Conservation (phyloP, 2,113 vertebrate species). For the Pachypanchax playfairii region DNA sequence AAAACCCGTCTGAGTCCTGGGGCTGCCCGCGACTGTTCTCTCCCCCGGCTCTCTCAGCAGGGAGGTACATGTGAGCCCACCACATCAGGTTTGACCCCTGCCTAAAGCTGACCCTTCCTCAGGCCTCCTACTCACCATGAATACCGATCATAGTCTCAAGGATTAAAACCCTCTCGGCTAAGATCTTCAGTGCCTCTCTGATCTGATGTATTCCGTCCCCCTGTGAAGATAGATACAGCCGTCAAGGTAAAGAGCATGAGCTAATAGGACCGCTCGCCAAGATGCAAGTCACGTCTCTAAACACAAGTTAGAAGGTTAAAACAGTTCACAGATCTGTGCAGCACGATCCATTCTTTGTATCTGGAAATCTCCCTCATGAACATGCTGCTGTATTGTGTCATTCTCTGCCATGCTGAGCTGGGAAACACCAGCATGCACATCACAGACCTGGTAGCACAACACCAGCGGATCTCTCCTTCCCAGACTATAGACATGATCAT, state of each 20-base stretch:
- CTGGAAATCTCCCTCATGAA: conserved; percentile 49
- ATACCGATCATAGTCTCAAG: conserved; percentile 99
- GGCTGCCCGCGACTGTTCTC: conserved; percentile 63
- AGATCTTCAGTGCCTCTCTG: conserved; percentile 99
- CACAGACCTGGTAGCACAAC: conserved; percentile 38
- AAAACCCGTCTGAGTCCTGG: conserved; percentile 66
- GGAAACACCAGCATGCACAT: conserved; percentile 73
- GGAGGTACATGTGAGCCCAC: conserved; percentile 34
- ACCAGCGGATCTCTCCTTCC: conserved; percentile 26
- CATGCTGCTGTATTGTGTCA: conserved; percentile 68
- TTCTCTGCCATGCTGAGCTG: conserved; percentile 66
- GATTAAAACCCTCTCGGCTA: conserved; percentile 99
- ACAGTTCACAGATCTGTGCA: conserved; percentile 59
- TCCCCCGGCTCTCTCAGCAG: conserved; percentile 53
- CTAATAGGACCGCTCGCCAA: conserved; percentile 73
- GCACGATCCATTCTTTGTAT: conserved; percentile 42
- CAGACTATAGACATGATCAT: conserved; percentile 49
- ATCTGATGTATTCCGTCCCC: conserved; percentile 99
- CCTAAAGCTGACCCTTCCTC: conserved; percentile 79
- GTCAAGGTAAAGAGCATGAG: conserved; percentile 85
- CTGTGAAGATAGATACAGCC: conserved; percentile 96
- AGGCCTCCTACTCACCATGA: conserved; percentile 94
- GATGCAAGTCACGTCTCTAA: conserved; percentile 70
- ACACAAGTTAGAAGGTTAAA: conserved; percentile 81
- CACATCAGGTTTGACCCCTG: conserved; percentile 63